Conservation (phyloP, 2,888 invertebrate genomes). For the Julus scandinavius region DNA sequence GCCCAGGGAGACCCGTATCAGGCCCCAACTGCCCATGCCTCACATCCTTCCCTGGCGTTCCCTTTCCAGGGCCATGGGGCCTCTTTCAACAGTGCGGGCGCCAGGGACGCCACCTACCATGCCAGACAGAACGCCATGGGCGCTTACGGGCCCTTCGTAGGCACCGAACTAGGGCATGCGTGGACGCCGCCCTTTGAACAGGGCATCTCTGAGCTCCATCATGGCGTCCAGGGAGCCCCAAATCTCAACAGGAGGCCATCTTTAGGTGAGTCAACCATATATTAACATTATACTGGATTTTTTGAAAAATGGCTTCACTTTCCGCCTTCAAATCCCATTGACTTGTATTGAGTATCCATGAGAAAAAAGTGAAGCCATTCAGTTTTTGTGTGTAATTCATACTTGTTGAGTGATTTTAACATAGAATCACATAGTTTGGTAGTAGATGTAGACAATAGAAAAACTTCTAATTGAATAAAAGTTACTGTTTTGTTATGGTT, state of each 20-base stretch:
- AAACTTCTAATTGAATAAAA: too few species aligned
- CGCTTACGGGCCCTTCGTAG: conserved; percentile 47
- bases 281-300: too few species aligned
- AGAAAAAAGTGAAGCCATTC: too few species aligned
- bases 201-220: conserved; percentile 48
- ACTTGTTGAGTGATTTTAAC: too few species aligned
- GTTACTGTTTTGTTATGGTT: too few species aligned
- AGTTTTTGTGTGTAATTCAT: too few species aligned
- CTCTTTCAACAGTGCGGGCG: neutral
- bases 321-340: too few species aligned
- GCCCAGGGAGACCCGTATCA: conserved; percentile 43
- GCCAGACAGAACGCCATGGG: conserved; percentile 42
- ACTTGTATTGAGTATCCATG: too few species aligned
- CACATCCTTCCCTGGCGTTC: conserved; percentile 28
- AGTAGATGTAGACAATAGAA: too few species aligned
- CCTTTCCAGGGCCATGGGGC: conserved; percentile 36
- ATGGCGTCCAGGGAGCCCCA: conserved; percentile 51
- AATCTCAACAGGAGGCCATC: conserved; percentile 50
- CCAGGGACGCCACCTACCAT: neutral
- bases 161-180: conserved; percentile 5
- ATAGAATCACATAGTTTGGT: too few species aligned
- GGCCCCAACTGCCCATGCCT: conserved; percentile 9
- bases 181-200: conserved; percentile 46
- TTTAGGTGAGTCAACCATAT: neutral
- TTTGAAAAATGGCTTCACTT: too few species aligned